phyloP scores from a whole-genome alignment of 2,888 invertebrate genomes.

The Parnassius apollo region DNA sequence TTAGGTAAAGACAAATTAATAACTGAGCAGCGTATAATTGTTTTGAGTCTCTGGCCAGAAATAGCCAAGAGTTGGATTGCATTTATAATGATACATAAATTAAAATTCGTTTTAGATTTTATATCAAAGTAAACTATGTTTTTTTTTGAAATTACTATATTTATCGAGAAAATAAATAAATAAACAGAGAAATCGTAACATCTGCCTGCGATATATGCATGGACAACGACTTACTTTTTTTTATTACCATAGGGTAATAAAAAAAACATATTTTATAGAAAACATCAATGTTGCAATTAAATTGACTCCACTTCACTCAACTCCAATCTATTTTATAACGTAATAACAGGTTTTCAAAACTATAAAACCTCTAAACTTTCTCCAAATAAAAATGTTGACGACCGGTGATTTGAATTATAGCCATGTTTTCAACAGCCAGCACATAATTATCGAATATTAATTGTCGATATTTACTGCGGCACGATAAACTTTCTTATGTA shows the following conservation, averaged over 20 bases:
- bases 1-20: no score
- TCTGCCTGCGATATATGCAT: slow-evolving; percentile 21
- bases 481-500: slow-evolving; percentile 45
- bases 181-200: slow-evolving; percentile 7
- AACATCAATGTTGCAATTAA: slow-evolving; percentile 17
- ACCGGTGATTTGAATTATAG: slow-evolving; percentile 37
- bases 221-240: slow-evolving; percentile 12
- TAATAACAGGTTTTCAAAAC: slow-evolving; percentile 1
- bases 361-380: slow-evolving; percentile 25
- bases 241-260: slow-evolving; percentile 12
- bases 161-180: slow-evolving; percentile 11
- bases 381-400: slow-evolving; percentile 42
- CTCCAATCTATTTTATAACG: background rate
- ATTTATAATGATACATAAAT: no score
- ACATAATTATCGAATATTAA: slow-evolving; percentile 55
- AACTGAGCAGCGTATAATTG: no score
- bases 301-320: background rate
- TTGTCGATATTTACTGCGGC: slow-evolving; percentile 48
- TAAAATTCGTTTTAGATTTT: no score
- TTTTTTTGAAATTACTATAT: background rate
- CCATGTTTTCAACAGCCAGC: slow-evolving; percentile 43
- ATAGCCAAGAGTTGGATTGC: no score
- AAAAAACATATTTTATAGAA: no score
- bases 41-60: no score
- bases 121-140: no score